These are phyloP conservation scores for Eonycteris spelaea DNA, from an alignment of 2,113 vertebrate genomes.

Conservation along the genomic window DNA sequence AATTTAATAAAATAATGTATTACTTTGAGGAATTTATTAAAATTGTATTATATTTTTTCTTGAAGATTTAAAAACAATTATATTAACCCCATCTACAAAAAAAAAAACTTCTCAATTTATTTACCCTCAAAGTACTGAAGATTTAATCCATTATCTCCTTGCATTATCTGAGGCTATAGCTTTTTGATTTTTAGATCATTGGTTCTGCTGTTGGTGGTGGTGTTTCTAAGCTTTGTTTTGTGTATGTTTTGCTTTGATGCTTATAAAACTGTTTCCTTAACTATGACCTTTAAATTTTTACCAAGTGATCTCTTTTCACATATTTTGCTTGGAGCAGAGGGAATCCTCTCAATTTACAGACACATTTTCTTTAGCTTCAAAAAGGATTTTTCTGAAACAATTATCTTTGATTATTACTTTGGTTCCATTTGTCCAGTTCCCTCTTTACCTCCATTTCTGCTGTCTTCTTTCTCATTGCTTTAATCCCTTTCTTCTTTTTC, in stretches of 20 bases:
- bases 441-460: not conserved
- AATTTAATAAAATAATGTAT: slow-evolving; percentile 1
- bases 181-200: slow-evolving; percentile 10
- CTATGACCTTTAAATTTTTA: not conserved
- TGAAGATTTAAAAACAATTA: slow-evolving; percentile 37
- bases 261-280: slow-evolving; percentile 21
- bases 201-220: not conserved
- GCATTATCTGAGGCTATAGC: not conserved
- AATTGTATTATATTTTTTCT: slow-evolving; percentile 4
- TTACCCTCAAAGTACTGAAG: not conserved
- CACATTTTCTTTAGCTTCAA: not conserved
- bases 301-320: not conserved
- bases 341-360: slow-evolving; percentile 19
- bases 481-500: not conserved
- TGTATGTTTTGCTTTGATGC: slow-evolving; percentile 10
- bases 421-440: not conserved
- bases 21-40: not conserved
- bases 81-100: not conserved
- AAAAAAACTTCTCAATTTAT: not conserved
- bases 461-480: not conserved
- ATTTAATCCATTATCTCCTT: not conserved
- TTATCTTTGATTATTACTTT: not conserved
- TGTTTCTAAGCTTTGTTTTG: not conserved
- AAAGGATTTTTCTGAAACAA: not conserved
- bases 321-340: slow-evolving; percentile 14